phyloP scores from a whole-genome alignment of 2,797 vertebrate genomes.

The Diplodus sargus region DNA sequence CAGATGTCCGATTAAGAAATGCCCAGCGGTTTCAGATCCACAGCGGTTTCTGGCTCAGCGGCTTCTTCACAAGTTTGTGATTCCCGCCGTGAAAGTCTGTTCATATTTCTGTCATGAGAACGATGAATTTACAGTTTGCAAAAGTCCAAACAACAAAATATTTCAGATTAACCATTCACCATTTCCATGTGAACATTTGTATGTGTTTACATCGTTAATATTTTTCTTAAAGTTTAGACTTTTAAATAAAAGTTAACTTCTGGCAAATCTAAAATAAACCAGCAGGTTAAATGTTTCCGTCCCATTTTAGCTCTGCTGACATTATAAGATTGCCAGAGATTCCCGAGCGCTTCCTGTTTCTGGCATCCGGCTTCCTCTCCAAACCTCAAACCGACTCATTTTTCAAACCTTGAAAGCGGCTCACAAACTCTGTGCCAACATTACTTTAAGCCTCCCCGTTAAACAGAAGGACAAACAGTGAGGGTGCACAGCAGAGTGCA shows the following conservation, averaged over 20 bases:
- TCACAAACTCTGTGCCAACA: constrained; percentile 41
- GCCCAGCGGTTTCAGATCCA: no score
- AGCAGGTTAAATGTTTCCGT: not conserved
- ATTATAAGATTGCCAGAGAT: not conserved
- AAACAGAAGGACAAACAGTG: constrained; percentile 59
- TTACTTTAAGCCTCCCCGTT: constrained; percentile 39
- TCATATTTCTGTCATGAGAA: no score
- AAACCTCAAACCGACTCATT: not conserved
- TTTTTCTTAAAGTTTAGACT: not conserved
- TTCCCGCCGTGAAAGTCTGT: no score
- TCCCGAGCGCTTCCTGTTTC: not conserved
- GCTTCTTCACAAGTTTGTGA: no score
- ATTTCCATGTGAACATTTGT: no score
- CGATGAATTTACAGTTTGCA: no score
- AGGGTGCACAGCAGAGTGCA: constrained; percentile 44
- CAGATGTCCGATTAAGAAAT: no score
- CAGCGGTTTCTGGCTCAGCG: no score
- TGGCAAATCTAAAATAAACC: not conserved
- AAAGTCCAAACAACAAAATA: no score
- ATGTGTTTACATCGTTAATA: not conserved
- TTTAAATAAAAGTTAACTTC: not conserved
- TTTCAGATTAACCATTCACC: no score
- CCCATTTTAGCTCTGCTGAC: not conserved
- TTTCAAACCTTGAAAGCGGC: constrained; percentile 20
- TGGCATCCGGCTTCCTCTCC: not conserved